A percentile compares a stretch with the other conserved stretches of the same genome.
Evolutionary conservation across 1,140 invertebrate genomes (phyloP).

Genomic region (Nasonia giraulti): DNA sequence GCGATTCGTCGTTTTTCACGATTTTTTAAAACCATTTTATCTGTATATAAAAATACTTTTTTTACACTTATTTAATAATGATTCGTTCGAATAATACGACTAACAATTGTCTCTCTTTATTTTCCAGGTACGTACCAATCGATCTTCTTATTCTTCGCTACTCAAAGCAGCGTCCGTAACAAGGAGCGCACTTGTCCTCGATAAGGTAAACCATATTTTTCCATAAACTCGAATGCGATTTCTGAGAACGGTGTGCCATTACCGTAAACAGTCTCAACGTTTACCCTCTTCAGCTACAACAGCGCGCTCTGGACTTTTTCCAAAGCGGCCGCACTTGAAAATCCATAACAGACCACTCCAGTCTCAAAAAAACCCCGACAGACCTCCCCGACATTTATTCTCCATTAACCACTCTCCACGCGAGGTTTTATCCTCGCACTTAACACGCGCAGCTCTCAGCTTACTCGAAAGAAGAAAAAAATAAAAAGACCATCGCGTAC

Average conservation of each 20-base stretch:
- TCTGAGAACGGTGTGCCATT: no score
- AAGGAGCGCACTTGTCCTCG: not conserved
- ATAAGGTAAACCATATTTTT: constrained; percentile 2
- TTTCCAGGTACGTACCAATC: constrained; percentile 34
- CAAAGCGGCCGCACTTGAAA: not conserved
- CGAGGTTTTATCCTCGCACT: not conserved
- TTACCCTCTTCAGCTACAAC: no score
- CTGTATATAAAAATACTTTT: no score
- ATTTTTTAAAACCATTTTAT: no score
- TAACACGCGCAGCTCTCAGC: not conserved
- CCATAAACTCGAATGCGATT: not conserved
- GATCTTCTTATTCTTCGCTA: not conserved
- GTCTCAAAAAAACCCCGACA: not conserved
- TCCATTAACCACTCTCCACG: not conserved
- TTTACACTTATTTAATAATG: not conserved
- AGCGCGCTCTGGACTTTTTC: not conserved
- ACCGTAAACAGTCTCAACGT: not conserved
- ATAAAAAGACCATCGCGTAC: not conserved
- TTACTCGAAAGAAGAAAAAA: not conserved
- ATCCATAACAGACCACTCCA: not conserved
- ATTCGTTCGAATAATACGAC: not conserved
- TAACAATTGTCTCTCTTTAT: constrained; percentile 17
- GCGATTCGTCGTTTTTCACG: no score
- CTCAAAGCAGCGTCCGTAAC: not conserved
- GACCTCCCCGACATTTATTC: not conserved